A percentile compares a stretch with the other conserved stretches of the same genome.
phyloP scores from a whole-genome alignment of 2,113 vertebrate species.

The Macquaria australasica region DNA sequence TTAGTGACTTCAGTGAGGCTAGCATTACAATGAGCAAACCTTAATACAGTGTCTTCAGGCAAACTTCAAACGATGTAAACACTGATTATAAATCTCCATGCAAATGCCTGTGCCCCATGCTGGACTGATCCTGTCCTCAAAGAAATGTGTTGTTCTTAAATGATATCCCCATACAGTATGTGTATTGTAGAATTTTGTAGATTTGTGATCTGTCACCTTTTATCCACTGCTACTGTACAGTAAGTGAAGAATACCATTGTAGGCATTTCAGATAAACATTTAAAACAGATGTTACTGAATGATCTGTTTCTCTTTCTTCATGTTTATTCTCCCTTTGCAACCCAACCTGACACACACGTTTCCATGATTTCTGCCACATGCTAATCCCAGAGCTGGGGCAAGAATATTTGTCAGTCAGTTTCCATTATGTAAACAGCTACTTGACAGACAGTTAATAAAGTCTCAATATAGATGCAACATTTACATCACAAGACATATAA shows the following conservation, averaged over 20 bases:
- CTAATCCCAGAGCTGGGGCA: background rate
- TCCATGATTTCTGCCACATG: background rate
- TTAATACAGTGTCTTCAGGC: background rate
- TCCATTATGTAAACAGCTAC: background rate
- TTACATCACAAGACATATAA: background rate
- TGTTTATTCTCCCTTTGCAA: background rate
- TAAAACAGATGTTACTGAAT: background rate
- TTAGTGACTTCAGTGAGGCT: background rate
- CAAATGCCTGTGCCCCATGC: background rate
- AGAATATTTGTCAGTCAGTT: background rate
- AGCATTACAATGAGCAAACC: background rate
- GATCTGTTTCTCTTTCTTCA: background rate
- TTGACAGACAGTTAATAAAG: background rate
- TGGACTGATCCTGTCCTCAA: background rate
- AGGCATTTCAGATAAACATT: background rate
- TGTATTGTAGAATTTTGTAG: background rate
- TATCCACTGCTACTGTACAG: background rate
- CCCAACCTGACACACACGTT: background rate
- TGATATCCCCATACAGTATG: background rate
- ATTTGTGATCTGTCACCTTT: background rate
- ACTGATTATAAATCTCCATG: background rate
- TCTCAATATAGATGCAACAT: background rate
- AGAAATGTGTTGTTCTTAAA: background rate
- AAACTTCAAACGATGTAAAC: conserved; percentile 9
- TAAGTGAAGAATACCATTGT: background rate